Percentiles rank a stretch among this genome's conserved stretches.
These are phyloP conservation scores for Dallia pectoralis DNA, from an alignment of 2,797 vertebrate species.

Conservation along the genomic window DNA sequence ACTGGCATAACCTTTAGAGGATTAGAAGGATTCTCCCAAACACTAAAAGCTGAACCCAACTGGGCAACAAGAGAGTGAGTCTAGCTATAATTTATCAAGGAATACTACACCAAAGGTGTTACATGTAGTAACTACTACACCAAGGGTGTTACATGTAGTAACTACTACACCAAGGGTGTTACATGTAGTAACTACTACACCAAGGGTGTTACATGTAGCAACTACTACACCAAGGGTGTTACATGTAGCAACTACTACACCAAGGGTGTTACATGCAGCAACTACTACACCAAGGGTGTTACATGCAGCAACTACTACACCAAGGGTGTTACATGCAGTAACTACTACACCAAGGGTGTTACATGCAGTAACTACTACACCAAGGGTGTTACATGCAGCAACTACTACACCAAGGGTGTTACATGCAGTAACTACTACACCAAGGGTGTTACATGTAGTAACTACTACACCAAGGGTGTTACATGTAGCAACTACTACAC, in stretches of 20 bases:
- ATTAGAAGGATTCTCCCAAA: conserved; percentile 68
- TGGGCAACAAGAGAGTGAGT: background rate
- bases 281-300: conserved; percentile 1
- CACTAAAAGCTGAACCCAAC: conserved; percentile 70
- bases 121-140: no score
- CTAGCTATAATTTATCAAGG: background rate
- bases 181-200: background rate
- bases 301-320: background rate
- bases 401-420: conserved; percentile 1
- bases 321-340: background rate
- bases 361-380: background rate
- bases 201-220: background rate
- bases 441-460: background rate
- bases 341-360: conserved; percentile 1
- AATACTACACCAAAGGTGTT: background rate
- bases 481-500: background rate
- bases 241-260: background rate
- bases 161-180: conserved; percentile 1
- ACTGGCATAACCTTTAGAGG: conserved; percentile 67
- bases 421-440: background rate
- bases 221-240: conserved; percentile 1
- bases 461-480: conserved; percentile 1
- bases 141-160: background rate
- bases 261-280: background rate
- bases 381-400: background rate